Conservation (phyloP, 2,113 vertebrate genomes). For the Dipodomys stephensi region DNA sequence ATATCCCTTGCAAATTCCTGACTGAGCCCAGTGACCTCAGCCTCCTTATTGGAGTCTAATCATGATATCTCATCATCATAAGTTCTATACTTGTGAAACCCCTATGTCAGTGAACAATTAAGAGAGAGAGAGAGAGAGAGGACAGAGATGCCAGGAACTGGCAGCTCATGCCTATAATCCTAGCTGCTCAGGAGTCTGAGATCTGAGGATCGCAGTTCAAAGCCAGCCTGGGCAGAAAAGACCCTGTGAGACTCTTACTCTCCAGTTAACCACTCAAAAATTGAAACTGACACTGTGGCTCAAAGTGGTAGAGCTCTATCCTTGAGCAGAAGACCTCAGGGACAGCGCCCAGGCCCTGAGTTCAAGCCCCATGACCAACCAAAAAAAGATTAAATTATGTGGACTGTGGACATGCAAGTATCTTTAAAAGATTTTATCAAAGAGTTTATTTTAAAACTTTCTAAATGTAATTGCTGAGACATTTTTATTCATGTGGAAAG, state of each 20-base stretch:
- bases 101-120: background rate
- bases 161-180: no score
- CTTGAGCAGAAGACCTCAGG: no score
- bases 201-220: no score
- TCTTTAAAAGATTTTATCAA: slow-evolving; percentile 21
- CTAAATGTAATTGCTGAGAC: background rate
- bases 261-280: no score
- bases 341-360: no score
- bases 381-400: background rate
- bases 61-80: background rate
- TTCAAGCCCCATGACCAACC: background rate
- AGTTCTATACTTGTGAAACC: background rate
- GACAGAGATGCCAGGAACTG: no score
- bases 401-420: background rate
- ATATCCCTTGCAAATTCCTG: background rate
- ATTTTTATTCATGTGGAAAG: background rate
- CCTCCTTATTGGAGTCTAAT: background rate
- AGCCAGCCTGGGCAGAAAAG: no score
- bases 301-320: no score
- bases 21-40: background rate
- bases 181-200: no score
- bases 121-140: no score
- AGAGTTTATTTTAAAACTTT: background rate
- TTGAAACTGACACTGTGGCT: no score
- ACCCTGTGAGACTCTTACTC: no score